Percentiles rank a stretch among this genome's conserved stretches.
Conservation (phyloP, 64 coral and sea anemone genomes). For the Dendronephthya gigantea region DNA sequence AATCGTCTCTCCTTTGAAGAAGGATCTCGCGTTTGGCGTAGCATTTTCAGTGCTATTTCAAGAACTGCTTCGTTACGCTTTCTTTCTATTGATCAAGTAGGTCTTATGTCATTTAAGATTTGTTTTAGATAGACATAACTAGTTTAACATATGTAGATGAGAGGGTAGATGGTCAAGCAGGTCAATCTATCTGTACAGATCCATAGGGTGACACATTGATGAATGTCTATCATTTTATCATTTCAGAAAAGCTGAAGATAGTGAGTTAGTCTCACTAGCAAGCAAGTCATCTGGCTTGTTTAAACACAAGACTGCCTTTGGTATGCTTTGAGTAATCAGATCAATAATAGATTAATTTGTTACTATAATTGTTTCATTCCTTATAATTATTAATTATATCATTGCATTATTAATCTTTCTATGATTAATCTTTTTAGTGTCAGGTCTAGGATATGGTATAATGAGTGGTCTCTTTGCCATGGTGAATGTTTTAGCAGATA, state of each 20-base stretch:
- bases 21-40: constrained; percentile 79
- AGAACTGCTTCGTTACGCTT: constrained; percentile 73
- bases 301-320: constrained; percentile 98
- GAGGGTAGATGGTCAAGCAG: too few relatives aligned
- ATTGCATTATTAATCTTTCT: too few relatives aligned
- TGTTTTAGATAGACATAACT: too few relatives aligned
- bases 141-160: too few relatives aligned
- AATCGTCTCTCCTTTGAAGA: constrained; percentile 83
- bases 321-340: constrained; percentile 23
- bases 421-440: constrained; percentile 28
- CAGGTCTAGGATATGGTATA: constrained; percentile 83
- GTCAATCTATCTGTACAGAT: too few relatives aligned
- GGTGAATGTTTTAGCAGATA: constrained; percentile 93
- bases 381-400: background rate
- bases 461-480: constrained; percentile 94
- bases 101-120: background rate
- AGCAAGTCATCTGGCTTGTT: constrained; percentile 66
- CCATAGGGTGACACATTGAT: too few relatives aligned
- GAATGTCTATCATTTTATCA: background rate
- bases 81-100: constrained; percentile 79
- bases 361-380: background rate
- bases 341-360: background rate
- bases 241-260: constrained; percentile 91
- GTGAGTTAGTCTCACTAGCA: constrained; percentile 67
- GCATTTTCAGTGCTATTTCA: constrained; percentile 91